A percentile compares a stretch with the other conserved stretches of the same genome.
These are phyloP conservation scores for Leucophenga montana DNA, from an alignment of 2,888 invertebrate species.

Conservation along the genomic window DNA sequence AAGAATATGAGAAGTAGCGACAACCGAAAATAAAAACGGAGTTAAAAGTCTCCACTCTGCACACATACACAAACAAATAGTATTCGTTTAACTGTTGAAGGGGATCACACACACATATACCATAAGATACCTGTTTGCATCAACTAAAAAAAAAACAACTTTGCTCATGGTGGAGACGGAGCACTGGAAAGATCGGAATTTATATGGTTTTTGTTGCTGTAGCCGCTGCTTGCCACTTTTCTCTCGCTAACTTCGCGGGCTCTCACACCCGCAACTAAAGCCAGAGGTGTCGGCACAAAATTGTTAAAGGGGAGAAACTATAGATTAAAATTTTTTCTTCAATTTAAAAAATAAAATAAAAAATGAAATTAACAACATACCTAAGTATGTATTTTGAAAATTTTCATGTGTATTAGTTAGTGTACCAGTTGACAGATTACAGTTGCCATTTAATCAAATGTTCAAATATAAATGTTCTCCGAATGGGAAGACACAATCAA, in stretches of 20 bases:
- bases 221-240: constrained; percentile 19
- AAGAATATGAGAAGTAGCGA: neutral
- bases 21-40: constrained; percentile 1
- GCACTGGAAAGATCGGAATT: constrained; percentile 62
- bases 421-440: no score
- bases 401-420: no score
- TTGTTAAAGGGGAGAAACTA: no score
- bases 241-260: constrained; percentile 40
- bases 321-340: no score
- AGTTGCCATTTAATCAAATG: no score
- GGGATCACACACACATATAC: constrained; percentile 9
- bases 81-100: neutral
- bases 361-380: no score
- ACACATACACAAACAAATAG: constrained; percentile 3
- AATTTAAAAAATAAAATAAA: neutral
- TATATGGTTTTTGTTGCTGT: constrained; percentile 43
- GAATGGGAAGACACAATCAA: no score
- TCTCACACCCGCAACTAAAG: neutral
- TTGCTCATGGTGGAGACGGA: constrained; percentile 1
- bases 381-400: no score
- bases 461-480: no score
- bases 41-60: constrained; percentile 29
- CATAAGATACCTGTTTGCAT: constrained; percentile 2
- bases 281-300: no score
- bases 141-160: constrained; percentile 29